A percentile compares a stretch with the other conserved stretches of the same genome.
Conservation (phyloP, 64 coral and sea anemone genomes). For the Anthopleura sola region DNA sequence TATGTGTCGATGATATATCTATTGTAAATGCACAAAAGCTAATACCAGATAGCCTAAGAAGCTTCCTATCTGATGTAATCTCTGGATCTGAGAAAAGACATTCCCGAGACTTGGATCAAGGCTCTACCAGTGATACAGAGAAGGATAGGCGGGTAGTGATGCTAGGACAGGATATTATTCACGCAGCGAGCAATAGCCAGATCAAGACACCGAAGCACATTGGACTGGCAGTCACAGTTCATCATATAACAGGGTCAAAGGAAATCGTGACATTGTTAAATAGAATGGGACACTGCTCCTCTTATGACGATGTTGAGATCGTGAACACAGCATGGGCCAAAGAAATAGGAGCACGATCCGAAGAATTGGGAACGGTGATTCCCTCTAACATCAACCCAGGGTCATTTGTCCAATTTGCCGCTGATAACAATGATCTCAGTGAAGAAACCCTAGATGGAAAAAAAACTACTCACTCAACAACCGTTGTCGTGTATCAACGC, state of each 20-base stretch:
- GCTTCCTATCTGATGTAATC: background rate
- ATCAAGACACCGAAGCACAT: conserved; percentile 30
- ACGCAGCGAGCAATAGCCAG: background rate
- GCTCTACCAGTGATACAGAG: background rate
- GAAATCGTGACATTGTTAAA: conserved; percentile 31
- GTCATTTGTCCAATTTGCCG: conserved; percentile 41
- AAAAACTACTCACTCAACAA: conserved; percentile 32
- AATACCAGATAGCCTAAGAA: background rate
- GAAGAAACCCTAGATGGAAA: conserved; percentile 29
- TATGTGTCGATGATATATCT: background rate
- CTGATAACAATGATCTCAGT: conserved; percentile 44
- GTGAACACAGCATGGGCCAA: conserved; percentile 24
- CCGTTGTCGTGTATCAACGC: conserved; percentile 26
- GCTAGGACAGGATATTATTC: conserved; percentile 32
- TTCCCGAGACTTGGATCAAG: background rate
- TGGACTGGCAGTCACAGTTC: conserved; percentile 20
- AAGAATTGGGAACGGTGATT: conserved; percentile 12
- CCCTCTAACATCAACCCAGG: conserved; percentile 31
- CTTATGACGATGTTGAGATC: conserved; percentile 33
- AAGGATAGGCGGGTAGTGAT: conserved; percentile 25
- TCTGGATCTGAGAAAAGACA: background rate
- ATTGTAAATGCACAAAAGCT: background rate
- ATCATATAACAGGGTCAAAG: conserved; percentile 24
- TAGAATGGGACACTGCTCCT: conserved; percentile 41
- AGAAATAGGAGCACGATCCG: conserved; percentile 23